phyloP scores from a whole-genome alignment of 1,140 invertebrate genomes.

The Heliconius hewitsoni region DNA sequence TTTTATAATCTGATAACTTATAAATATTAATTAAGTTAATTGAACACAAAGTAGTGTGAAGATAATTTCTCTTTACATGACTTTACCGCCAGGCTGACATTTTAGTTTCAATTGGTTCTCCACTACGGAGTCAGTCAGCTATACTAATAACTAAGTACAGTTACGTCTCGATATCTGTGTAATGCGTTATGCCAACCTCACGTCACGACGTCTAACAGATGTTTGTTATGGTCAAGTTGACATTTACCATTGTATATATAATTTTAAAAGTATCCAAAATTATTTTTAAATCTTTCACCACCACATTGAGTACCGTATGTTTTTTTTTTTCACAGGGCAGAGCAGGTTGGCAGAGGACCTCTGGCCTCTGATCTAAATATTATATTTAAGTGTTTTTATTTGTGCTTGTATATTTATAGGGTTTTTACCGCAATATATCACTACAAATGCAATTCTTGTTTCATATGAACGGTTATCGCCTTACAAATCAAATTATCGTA shows the following conservation, averaged over 20 bases:
- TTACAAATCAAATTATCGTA: no score
- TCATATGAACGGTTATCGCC: no score
- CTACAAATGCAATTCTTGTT: no score
- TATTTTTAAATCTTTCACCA: background rate
- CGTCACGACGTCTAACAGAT: conserved; percentile 21
- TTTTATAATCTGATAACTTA: background rate
- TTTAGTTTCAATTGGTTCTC: conserved; percentile 9
- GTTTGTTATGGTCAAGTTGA: conserved; percentile 17
- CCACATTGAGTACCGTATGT: background rate
- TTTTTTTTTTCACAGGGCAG: no score
- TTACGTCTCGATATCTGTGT: conserved; percentile 18
- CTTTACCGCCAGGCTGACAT: conserved; percentile 8
- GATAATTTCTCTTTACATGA: conserved; percentile 12
- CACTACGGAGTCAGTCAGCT: background rate
- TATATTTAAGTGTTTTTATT: no score
- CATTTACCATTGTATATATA: background rate
- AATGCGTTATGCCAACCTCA: conserved; percentile 32
- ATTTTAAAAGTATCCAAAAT: background rate
- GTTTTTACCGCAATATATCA: no score
- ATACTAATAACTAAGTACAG: conserved; percentile 9
- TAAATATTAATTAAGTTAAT: conserved; percentile 5
- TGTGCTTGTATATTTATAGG: no score
- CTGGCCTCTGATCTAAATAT: no score
- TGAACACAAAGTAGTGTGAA: background rate
- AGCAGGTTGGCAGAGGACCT: no score